These are phyloP conservation scores for Myotis vivesi DNA, from an alignment of 2,797 vertebrate species.

Conservation along the genomic window DNA sequence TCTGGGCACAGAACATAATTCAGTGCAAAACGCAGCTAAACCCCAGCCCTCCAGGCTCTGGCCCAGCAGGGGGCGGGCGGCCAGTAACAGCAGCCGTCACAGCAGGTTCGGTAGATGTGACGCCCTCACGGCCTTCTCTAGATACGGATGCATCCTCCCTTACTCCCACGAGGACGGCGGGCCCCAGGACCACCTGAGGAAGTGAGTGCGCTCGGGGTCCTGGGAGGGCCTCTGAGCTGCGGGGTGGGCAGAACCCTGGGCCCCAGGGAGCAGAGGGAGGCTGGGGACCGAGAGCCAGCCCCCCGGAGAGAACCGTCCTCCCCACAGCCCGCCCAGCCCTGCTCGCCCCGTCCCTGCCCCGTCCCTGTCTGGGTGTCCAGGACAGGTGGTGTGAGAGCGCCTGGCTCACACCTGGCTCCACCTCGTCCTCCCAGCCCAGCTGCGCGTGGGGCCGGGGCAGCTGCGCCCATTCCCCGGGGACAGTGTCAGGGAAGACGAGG, in stretches of 20 bases:
- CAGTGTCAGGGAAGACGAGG: neutral
- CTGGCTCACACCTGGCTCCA: rapidly evolving
- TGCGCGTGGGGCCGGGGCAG: rapidly evolving
- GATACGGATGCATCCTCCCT: constrained; percentile 91
- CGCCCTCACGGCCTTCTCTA: constrained; percentile 77
- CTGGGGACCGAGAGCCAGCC: neutral
- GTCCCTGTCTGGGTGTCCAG: too few species aligned
- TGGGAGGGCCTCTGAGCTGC: neutral
- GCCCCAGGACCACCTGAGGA: constrained; percentile 92
- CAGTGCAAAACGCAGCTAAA: neutral
- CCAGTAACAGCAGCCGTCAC: constrained; percentile 40
- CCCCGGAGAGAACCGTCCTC: too few species aligned
- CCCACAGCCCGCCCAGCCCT: neutral
- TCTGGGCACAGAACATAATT: neutral
- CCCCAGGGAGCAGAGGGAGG: neutral
- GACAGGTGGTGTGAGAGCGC: neutral
- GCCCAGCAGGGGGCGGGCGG: neutral
- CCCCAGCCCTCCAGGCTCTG: neutral
- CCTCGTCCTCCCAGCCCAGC: neutral
- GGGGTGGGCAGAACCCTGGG: neutral
- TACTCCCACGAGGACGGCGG: constrained; percentile 86
- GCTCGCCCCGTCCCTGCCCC: rapidly evolving
- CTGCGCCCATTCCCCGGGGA: rapidly evolving
- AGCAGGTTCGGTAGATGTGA: constrained; percentile 76
- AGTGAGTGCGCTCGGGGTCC: constrained; percentile 85